Evolutionary conservation across 2,797 vertebrate species (phyloP), one percentile per base, ranked within the genome.

Genomic region (Simalia tracyae): DNA sequence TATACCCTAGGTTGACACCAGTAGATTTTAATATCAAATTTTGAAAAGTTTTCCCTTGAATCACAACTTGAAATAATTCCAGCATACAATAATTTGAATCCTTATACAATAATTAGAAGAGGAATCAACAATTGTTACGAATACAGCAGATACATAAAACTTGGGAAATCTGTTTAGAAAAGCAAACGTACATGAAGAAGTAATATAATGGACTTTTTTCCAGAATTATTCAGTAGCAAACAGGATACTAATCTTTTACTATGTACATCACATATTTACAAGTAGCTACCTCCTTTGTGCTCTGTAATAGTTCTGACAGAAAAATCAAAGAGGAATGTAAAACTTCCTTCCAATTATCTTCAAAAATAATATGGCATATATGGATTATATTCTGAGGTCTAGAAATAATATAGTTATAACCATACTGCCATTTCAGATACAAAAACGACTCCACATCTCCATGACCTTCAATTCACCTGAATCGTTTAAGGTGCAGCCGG

Each of bases 401-500:
- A 59, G 60, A 4, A 2, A 0, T 54, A 64, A 10, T 5, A n/a
- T 1, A 87, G 57, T 86, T 9, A 76, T 72, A 86, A 63, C n/a
- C 46, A 91, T 61, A 85, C 36, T 84, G 50, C 19, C n/a, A 50
- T 84, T 93, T 1, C 64, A 3, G 54, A 12, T 89, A 92, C 88
- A n/a, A 90, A 22, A 91, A 84, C 14, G 57, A 61, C 0, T 0
- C 10, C 31, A 86, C 1, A 19, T 3, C 14, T 59, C 84, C 66
- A 93, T 50, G 85, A 36, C 54, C 60, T 89, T 93, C 63, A 88
- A 96, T 98, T 97, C 97, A 98, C 99, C 99, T 99, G 98, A 99
- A 99, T 96, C 99, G 98, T 97, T 99, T 99, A 97, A 99, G 99
- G 98, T 99, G 99, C 97, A 99, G 98, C 97, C 99, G 98, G 97